Evolutionary conservation across 2,888 invertebrate genomes (phyloP).

Genomic region (Tupiocoris notatus): DNA sequence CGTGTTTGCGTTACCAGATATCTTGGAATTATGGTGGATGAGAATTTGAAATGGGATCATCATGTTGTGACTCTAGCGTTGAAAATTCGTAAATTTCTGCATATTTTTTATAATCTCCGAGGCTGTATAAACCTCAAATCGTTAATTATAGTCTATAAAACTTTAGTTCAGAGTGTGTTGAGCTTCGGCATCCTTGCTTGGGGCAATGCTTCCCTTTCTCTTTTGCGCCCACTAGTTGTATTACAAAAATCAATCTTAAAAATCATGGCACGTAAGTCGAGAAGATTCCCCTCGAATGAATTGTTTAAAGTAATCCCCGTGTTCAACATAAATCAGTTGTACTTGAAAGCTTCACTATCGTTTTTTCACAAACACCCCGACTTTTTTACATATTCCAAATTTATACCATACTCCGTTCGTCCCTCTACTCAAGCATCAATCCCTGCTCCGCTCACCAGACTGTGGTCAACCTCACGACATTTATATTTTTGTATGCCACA

Average conservation of each 20-base stretch:
- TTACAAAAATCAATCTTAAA: slow-evolving; percentile 25
- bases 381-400: background rate
- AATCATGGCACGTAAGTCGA: background rate
- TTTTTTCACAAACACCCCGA: background rate
- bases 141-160: slow-evolving; percentile 4
- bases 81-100: background rate
- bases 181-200: slow-evolving; percentile 30
- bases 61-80: slow-evolving; percentile 1
- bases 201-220: slow-evolving; percentile 19
- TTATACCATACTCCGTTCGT: background rate
- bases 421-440: background rate
- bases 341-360: background rate
- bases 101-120: slow-evolving; percentile 16
- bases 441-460: background rate
- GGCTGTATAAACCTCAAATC: background rate
- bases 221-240: slow-evolving; percentile 15
- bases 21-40: slow-evolving; percentile 28
- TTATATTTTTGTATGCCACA: background rate
- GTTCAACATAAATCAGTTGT: background rate
- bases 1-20: slow-evolving; percentile 28
- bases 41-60: slow-evolving; percentile 8
- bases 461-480: background rate
- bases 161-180: slow-evolving; percentile 27
- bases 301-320: background rate
- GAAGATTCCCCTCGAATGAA: background rate